Evolutionary conservation across 2,888 invertebrate species (phyloP).

Genomic region (Tortrix viridana): DNA sequence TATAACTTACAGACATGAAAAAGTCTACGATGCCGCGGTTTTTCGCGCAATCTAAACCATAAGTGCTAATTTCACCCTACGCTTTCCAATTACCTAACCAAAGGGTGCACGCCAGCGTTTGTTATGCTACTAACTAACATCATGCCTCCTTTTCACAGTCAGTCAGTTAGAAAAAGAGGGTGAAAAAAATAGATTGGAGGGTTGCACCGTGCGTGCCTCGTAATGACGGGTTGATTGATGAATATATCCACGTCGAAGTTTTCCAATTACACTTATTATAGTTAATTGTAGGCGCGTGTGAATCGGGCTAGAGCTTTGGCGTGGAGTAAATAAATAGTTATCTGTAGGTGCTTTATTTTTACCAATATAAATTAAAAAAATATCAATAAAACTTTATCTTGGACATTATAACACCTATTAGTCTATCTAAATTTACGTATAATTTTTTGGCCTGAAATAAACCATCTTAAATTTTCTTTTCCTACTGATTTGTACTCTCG

Average conservation of each 20-base stretch:
- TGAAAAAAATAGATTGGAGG: not conserved
- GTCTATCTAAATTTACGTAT: too few relatives aligned
- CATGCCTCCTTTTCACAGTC: not conserved
- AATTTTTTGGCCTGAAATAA: too few relatives aligned
- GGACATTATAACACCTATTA: too few relatives aligned
- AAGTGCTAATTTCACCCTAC: slow-evolving; percentile 4
- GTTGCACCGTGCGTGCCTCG: slow-evolving; percentile 45
- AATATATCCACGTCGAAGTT: slow-evolving; percentile 50
- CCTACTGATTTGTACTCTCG: too few relatives aligned
- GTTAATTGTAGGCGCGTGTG: slow-evolving; percentile 17
- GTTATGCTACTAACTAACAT: not conserved
- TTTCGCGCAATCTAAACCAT: slow-evolving; percentile 6
- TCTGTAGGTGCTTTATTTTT: not conserved
- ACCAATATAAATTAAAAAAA: too few relatives aligned
- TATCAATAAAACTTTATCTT: too few relatives aligned
- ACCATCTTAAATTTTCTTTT: too few relatives aligned
- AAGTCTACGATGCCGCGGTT: not conserved
- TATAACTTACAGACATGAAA: not conserved
- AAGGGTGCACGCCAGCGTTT: slow-evolving; percentile 2
- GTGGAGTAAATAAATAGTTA: not conserved
- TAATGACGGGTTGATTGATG: slow-evolving; percentile 69
- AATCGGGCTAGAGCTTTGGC: slow-evolving; percentile 11
- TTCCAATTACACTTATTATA: slow-evolving; percentile 40
- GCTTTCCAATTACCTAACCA: slow-evolving; percentile 25
- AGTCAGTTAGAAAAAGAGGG: not conserved